Base-by-base conservation (phyloP, 2,113 vertebrate species). In the Mesoclemmys tuberculata region DNA sequence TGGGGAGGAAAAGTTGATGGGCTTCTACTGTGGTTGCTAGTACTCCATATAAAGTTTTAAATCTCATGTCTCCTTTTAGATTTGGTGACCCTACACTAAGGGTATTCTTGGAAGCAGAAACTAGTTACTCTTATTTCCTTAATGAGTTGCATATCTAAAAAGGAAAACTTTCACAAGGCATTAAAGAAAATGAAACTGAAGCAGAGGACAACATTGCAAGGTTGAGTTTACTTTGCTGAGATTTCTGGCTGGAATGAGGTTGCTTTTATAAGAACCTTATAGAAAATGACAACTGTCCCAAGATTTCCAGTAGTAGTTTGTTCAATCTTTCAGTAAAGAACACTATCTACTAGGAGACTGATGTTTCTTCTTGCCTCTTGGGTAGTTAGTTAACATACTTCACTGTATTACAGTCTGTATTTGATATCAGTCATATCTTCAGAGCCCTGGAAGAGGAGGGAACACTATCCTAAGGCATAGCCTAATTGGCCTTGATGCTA, bases 151-250 rank as follows among this genome's bases (percentile, higher is more conserved):
- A 38, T 38, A 71, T 52, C 51, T 52, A 52, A 52, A 58, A 49
- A 4, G 8, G 35, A 0, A 0, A 6, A 2, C 16, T 26, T 2
- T 4, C 44, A 74, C 52, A 46, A 46, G 51, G 51, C 0, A 10
- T 51, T 75, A 35, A 0, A 5, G 74, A 49, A 90, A 13, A 48
- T 38, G 83, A 11, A 55, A 4, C 9, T 27, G 83, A 19, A 81
- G 35, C 2, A 4, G 82, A 74, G 71, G 71, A 44, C 6, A 46
- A 35, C 52, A 2, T 27, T 68, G 90, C 35, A 5, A 8, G 49
- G 26, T 16, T 26, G 74, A 77, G 26, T 77, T 26, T 41, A 26
- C 49, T 10, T 7, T 35, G 46, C 16, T 49, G 79, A 22, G 35
- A 4, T 3, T 4, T 26, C 19, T 1, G 51, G 51, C 26, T 13